A percentile compares a stretch with the other conserved stretches of the same genome.
Conservation (phyloP, 2,113 vertebrate genomes). For the Eonycteris spelaea region DNA sequence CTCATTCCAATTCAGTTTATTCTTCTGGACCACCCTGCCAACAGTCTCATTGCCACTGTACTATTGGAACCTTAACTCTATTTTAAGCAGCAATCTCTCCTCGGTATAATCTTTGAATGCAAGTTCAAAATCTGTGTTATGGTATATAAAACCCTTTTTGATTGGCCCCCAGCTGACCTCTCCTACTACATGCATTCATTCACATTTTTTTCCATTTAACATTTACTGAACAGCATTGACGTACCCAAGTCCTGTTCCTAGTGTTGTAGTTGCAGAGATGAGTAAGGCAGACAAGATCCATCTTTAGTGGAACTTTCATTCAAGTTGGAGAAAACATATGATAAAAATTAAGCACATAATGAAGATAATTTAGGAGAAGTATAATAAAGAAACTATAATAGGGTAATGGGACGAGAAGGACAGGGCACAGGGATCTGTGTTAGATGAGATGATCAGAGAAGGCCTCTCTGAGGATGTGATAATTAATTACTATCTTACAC, state of each 20-base stretch:
- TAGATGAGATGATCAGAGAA: background rate
- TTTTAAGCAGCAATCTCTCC: background rate
- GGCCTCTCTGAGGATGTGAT: background rate
- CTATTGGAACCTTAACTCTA: background rate
- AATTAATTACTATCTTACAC: background rate
- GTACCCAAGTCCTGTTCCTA: background rate
- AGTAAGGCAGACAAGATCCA: background rate
- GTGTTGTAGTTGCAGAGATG: background rate
- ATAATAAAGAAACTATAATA: background rate
- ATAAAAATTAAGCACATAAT: background rate
- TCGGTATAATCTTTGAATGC: background rate
- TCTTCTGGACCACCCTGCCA: background rate
- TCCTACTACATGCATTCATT: background rate
- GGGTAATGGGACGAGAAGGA: background rate
- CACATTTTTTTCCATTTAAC: background rate
- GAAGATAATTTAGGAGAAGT: background rate
- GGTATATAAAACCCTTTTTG: background rate
- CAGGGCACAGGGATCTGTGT: fast-evolving
- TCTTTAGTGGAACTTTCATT: background rate
- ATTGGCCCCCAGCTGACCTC: background rate
- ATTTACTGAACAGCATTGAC: background rate
- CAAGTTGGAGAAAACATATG: background rate
- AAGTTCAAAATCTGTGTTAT: background rate
- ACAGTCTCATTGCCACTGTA: fast-evolving
- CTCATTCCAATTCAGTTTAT: background rate